Evolutionary conservation across 2,113 vertebrate species (phyloP), one percentile per base, ranked within the genome.

Genomic region (Piprites chloris): DNA sequence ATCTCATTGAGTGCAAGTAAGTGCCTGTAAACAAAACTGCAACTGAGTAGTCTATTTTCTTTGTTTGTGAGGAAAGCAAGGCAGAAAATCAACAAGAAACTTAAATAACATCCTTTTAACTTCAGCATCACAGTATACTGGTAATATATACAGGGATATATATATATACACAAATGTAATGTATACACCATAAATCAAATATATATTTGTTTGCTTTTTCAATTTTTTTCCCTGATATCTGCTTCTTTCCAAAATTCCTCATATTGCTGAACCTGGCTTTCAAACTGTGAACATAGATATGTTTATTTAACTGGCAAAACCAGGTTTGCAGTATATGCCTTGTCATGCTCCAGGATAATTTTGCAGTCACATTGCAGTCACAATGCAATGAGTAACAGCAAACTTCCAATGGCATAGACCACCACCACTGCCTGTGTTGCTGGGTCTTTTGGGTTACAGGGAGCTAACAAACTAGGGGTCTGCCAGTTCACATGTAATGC

Each of bases 31-130:
- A 96, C 20, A 85, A 92, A 90, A 65, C 19, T 65, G 42, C 46
- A 82, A 65, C 37, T 49, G 66, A 65, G n/a, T 35, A 82, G 59
- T 93, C 55, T 95, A 65, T 92, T 96, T 93, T 88, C 73, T 91
- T 81, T 85, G 35, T 53, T 33, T 80, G 12, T 90, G 35, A 17
- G 72, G 73, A 85, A 16, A 33, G 20, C 37, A 82, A 84, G 52
- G 74, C 24, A 79, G 49, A 73, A 94, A 84, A 84, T 85, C 65
- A 90, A 65, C 37, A 91, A n/a, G 59, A 14, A 92, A 81, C 42
- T 84, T 80, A 69, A 90, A 75, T 35, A 93, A 39, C 12, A 50
- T n/a, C 21, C 35, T 95, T 89, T 89, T 58, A 84, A 39, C 39
- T 87, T 82, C 55, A 94, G 8, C 81, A n/a, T 84, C 23, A 15